Conservation (phyloP, 2,797 vertebrate species). For the Sebastes matsubarae region DNA sequence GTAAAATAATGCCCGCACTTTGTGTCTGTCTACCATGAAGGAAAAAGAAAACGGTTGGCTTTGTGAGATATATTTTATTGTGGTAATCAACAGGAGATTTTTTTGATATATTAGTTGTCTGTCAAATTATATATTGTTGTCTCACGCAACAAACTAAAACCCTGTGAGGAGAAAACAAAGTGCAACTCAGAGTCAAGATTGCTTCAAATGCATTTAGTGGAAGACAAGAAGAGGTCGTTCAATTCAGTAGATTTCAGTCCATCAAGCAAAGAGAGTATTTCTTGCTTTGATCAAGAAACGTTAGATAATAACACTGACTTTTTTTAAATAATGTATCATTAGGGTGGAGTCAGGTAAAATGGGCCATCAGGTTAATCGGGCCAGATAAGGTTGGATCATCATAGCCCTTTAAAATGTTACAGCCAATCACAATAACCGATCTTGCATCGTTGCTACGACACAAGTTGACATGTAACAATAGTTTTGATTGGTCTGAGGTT, state of each 20-base stretch:
- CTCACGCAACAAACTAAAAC: conserved; percentile 34
- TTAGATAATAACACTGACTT: conserved; percentile 12
- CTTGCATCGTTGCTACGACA: too few relatives aligned
- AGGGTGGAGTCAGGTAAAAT: too few relatives aligned
- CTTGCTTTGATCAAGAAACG: conserved; percentile 12
- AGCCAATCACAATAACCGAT: too few relatives aligned
- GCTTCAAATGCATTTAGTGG: conserved; percentile 52
- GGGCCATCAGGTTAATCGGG: too few relatives aligned
- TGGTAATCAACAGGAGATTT: conserved; percentile 22
- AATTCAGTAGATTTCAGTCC: conserved; percentile 23
- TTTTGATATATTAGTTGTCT: neutral
- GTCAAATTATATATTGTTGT: conserved; percentile 31
- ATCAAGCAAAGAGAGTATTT: conserved; percentile 20
- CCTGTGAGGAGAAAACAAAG: conserved; percentile 18
- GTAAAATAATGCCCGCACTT: neutral
- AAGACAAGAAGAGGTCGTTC: conserved; percentile 53
- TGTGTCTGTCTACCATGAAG: neutral
- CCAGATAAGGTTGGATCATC: too few relatives aligned
- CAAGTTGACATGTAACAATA: too few relatives aligned
- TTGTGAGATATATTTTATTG: conserved; percentile 61
- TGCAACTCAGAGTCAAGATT: conserved; percentile 15
- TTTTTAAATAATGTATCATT: neutral
- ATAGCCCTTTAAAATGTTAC: too few relatives aligned
- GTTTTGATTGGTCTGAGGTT: too few relatives aligned
- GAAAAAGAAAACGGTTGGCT: conserved; percentile 15